Percentiles rank a stretch among this genome's conserved stretches.
phyloP scores from a whole-genome alignment of 2,797 vertebrate species.

The Podarcis siculus region DNA sequence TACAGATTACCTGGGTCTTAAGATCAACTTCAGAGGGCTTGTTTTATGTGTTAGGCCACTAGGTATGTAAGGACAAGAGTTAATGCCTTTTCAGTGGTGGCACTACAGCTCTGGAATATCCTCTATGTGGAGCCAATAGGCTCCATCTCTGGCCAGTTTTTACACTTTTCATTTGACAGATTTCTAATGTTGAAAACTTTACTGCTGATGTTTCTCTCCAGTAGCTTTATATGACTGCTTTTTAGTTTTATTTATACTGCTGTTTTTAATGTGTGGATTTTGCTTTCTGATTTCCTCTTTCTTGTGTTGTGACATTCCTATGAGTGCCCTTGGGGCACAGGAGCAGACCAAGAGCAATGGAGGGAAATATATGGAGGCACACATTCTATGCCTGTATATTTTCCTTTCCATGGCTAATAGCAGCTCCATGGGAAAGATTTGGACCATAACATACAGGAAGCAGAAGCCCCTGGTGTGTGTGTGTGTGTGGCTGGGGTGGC shows the following conservation, averaged over 20 bases:
- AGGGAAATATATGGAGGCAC: too few species aligned
- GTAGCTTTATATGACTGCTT: background rate
- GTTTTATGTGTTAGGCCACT: background rate
- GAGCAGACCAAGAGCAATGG: background rate
- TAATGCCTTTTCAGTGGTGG: background rate
- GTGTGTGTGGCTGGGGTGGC: too few species aligned
- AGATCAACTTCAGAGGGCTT: background rate
- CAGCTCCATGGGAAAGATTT: background rate
- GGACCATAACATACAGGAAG: too few species aligned
- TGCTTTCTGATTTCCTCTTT: background rate
- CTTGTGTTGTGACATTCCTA: background rate
- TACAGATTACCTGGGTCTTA: too few species aligned
- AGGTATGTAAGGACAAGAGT: background rate
- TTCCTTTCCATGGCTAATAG: background rate
- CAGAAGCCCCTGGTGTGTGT: too few species aligned
- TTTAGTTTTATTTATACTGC: background rate
- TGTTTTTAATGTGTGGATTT: background rate
- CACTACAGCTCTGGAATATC: background rate
- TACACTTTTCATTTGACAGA: background rate
- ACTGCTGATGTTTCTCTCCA: background rate
- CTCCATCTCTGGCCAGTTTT: background rate
- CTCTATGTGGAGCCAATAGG: background rate
- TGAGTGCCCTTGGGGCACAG: background rate
- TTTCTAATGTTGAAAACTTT: background rate
- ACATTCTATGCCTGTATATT: background rate